Base-by-base conservation (phyloP, 1,140 invertebrate species). In the Anastrepha obliqua region DNA sequence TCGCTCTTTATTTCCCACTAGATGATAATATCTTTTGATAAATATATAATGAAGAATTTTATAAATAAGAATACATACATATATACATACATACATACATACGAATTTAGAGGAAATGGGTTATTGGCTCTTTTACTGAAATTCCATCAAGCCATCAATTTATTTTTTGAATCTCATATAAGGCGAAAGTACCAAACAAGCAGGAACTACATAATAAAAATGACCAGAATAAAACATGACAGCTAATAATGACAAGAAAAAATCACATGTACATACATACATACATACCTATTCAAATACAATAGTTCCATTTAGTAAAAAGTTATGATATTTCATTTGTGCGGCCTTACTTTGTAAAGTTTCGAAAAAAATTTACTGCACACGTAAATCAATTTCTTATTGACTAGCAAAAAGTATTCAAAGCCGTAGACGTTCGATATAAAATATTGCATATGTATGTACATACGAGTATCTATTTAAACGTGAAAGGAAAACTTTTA, bases 51-150 rank as follows among this genome's bases (percentile, higher is more conserved):
- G 5, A 17, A 74, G 44, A 17, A 4, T 44, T 70, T 44, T 44
- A 74, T 70, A 70, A 70, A 70, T 20, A 55, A 8, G 51, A 9
- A 9, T 47, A 70, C 67, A 70, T 74, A 74, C 67, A 17, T 74
- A 74, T 5, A 74, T 44, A 74, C 17, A n/a, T 62, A 62, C 17
- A 62, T 17, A 62, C 60, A 13, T 58, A 58, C 55, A 58, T n/a
- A 62, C 8, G 42, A 74, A 44, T 11, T 74, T 44, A 44, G 39
- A 44, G 39, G 44, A 2, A 74, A n/a, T 44, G 42, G 67, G 67
- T 39, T 74, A 17, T 17, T 15, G 60, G 9, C 15, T 62, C 44
- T 74, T 70, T 74, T 74, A 29, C 29, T 29, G 39, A 42, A n/a
- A 74, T 44, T 74, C 44, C 29, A 29, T 29, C 29, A 29, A 44